These are phyloP conservation scores for Lasioglossum morio DNA, from an alignment of 2,888 invertebrate species.

Conservation along the genomic window DNA sequence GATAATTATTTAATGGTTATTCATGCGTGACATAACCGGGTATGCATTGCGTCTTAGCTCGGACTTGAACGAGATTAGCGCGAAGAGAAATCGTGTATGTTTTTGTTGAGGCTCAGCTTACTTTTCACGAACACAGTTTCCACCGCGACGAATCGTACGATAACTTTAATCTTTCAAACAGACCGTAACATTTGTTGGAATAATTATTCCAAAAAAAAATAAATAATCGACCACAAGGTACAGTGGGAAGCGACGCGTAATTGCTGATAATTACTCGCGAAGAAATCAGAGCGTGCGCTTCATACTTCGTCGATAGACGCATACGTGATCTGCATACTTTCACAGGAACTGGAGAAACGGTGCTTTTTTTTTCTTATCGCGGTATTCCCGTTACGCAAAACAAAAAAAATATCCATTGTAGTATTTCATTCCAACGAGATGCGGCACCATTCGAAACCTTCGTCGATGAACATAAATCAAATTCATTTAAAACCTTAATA, in stretches of 20 bases:
- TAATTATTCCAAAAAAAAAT: slow-evolving; percentile 25
- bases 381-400: neutral
- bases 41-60: neutral
- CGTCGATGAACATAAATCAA: neutral
- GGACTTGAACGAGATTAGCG: slow-evolving; percentile 18
- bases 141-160: slow-evolving; percentile 1
- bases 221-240: neutral
- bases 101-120: neutral
- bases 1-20: neutral
- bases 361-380: slow-evolving; percentile 9
- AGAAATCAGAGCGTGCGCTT: slow-evolving; percentile 31
- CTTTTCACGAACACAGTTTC: neutral
- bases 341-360: neutral
- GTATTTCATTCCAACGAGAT: neutral
- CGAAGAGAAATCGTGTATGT: slow-evolving; percentile 22
- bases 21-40: neutral
- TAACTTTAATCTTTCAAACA: slow-evolving; percentile 36
- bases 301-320: slow-evolving; percentile 25
- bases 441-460: neutral
- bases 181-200: slow-evolving; percentile 34
- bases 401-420: neutral
- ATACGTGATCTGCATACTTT: neutral
- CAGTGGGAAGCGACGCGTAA: slow-evolving; percentile 30
- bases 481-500: neutral
- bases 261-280: slow-evolving; percentile 42